Base-by-base conservation (phyloP, 2,888 invertebrate species). In the Anthoptus insignis region DNA sequence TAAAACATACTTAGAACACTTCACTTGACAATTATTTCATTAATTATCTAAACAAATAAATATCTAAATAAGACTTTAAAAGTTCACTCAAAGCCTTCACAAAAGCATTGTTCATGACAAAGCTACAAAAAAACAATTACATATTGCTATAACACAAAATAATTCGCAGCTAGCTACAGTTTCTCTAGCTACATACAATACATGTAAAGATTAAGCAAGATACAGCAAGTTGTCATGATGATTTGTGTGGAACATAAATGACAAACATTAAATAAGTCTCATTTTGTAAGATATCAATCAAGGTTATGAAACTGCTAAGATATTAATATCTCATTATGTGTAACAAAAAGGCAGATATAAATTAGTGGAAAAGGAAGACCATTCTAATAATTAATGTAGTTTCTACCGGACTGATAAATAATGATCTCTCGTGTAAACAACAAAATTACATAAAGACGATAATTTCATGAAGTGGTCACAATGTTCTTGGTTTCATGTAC, bases 301-400 rank as follows among this genome's bases (percentile, higher is more conserved):
- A 11, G 19, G 54, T 22, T 14, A 54, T 54, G 24, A 37, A 54
- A 54, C 24, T 11, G 37, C 37, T 8, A 34, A 21, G 21, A 34
- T 34, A 34, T 53, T 34, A 34, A 49, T 47, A 47, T 9, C 32
- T 34, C 34, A 34, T 47, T 58, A 49, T n/a, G 14, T 29, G 7
- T 47, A 49, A 58, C 22, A 22, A 63, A 34, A 32, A n/a, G 45
- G 49, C 47, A 32, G 37, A 47, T 53, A 37, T 53, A 13, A 21
- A 47, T 47, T 59, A 64, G 24, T 47, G 45, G 34, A 14, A 53
- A 59, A n/a, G n/a, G n/a, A n/a, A n/a, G n/a, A n/a, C n/a, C n/a
- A n/a, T n/a, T n/a, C n/a, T n/a, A n/a, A n/a, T n/a, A n/a, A n/a
- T n/a, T n/a, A n/a, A n/a, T n/a, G n/a, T n/a, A n/a, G n/a, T n/a